Base-by-base conservation (phyloP, 2,797 vertebrate species). In the Anas georgica region DNA sequence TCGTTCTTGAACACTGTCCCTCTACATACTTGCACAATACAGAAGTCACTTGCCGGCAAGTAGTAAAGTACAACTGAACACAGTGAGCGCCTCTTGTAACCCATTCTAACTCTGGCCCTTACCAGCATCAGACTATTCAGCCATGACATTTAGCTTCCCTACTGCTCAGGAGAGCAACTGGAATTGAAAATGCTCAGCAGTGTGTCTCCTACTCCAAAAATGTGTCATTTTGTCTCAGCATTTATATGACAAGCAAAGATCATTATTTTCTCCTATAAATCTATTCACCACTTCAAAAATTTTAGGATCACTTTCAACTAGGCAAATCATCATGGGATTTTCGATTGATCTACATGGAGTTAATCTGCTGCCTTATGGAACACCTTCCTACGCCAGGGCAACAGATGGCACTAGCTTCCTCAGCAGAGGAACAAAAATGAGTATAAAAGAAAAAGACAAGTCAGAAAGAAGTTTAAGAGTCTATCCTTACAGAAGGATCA, bases 331-430 rank as follows among this genome's bases (percentile, higher is more conserved):
- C 29, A 35, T 3, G 3, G 23, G 52, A 62, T 12, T 68, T 17
- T 1, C 63, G 8, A 62, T 31, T n/a, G 28, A 86, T 10, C 18
- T 15, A 11, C 0, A 1, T 16, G 9, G 55, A 82, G 22, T 33
- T 45, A 39, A 39, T 52, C 39, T 77, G 29, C 54, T n/a, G n/a
- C 39, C 14, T 72, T 22, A 25, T 9, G 1, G 31, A 6, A 46
- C 14, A 82, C 13, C 31, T 76, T 66, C 28, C 25, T 64, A 12
- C 31, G 28, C 31, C 37, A 84, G 55, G 10, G 14, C 41, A 88
- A 17, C 16, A 41, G 45, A 72, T 10, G 5, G 45, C 10, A 52
- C 4, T 10, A 54, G 22, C 45, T 70, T 17, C 33, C 45, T 46
- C 8, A 72, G 72, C 41, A 84, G 12, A 86, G 29, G 20, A 92